Base-by-base conservation (phyloP, 2,797 vertebrate genomes). In the Picus viridis region DNA sequence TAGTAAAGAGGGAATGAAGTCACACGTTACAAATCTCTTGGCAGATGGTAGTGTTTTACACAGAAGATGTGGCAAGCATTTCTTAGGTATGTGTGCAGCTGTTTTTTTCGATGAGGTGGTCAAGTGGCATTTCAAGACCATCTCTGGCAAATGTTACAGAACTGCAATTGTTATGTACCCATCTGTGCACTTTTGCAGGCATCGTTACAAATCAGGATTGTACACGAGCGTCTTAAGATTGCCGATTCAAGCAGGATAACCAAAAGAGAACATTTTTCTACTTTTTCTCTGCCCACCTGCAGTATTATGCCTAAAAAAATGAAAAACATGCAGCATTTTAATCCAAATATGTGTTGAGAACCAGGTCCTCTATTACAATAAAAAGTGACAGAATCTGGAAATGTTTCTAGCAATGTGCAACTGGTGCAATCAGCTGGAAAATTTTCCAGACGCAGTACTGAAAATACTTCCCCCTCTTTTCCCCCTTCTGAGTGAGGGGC, bases 341-440 rank as follows among this genome's bases (percentile, higher is more conserved):
- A 63, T 83, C 34, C 88, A 80, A 92, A 24, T 20, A 49, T 0
- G 0, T 16, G 22, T 65, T 88, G 88, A 92, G 90, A 83, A 39
- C 20, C 32, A 65, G 70, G 67, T 54, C 34, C 17, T 70, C 61
- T 81, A 6, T 54, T 47, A 63, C 84, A 95, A 51, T 32, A 58
- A 81, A 88, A 88, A 57, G 53, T n/a, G 32, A 4, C 32, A 39
- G 88, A 76, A 76, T 76, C 80, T 91, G 70, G 83, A 89, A 64
- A 41, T 47, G 71, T 70, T 93, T 93, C 73, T 73, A 86, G 45
- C 69, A 80, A 58, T 10, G 51, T 68, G 64, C 83, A 94, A 82
- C 82, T 94, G 88, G 43, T 87, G 59, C 24, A 47, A 72, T 80
- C 92, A 87, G 63, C 53, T 81, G 76, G 61, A 91, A 96, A 76